phyloP scores from a whole-genome alignment of 2,797 vertebrate species.

The Hydrolagus colliei region DNA sequence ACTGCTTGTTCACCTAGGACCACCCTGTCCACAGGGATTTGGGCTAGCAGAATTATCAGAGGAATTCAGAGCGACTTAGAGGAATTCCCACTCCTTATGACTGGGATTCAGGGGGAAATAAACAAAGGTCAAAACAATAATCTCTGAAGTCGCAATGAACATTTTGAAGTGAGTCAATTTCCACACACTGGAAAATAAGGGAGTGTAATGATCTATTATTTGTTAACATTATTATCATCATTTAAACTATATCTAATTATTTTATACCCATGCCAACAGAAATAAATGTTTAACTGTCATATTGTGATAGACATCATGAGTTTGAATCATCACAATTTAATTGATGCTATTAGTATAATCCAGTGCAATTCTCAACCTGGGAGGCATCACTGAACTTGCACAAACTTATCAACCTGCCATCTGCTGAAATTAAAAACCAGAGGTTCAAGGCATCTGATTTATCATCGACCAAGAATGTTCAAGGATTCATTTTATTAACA shows the following conservation, averaged over 20 bases:
- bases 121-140: neutral
- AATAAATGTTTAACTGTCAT: neutral
- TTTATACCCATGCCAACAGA: neutral
- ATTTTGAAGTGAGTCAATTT: neutral
- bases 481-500: conserved; percentile 1
- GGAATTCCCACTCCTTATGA: too few relatives aligned
- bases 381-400: conserved; percentile 25
- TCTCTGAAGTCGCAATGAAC: neutral
- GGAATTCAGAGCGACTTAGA: too few relatives aligned
- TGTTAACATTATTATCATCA: neutral
- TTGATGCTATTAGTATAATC: conserved; percentile 20
- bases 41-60: too few relatives aligned
- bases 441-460: neutral
- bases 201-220: neutral
- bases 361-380: conserved; percentile 21
- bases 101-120: neutral
- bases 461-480: conserved; percentile 1
- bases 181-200: neutral
- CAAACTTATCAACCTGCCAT: conserved; percentile 14
- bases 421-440: conserved; percentile 7
- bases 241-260: conserved; percentile 23
- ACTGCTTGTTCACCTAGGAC: too few relatives aligned
- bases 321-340: conserved; percentile 21
- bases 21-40: too few relatives aligned
- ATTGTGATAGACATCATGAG: conserved; percentile 17